Conservation (phyloP, 2,888 invertebrate genomes). For the Tromatobia lineatoria region DNA sequence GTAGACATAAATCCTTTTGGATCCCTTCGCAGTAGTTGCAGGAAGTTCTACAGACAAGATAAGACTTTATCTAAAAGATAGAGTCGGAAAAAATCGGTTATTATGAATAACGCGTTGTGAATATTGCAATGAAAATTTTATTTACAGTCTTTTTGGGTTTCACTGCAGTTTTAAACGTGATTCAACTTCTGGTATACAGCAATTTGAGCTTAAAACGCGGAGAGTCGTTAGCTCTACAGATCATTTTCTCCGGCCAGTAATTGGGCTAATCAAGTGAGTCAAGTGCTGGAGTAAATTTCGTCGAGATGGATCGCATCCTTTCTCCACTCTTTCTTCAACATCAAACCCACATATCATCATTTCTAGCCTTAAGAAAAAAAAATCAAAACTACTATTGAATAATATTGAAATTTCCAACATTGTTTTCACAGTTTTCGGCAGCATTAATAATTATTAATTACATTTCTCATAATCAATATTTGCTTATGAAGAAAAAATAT, state of each 20-base stretch:
- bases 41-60: slow-evolving; percentile 6
- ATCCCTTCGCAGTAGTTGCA: not conserved
- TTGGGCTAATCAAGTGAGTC: slow-evolving; percentile 24
- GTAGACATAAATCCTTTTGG: not conserved
- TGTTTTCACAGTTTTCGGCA: too few relatives aligned
- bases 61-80: slow-evolving; percentile 14
- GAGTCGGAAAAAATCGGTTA: not conserved
- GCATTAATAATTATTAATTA: too few relatives aligned
- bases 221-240: not conserved
- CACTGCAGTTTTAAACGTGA: not conserved
- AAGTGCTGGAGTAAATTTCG: slow-evolving; percentile 27
- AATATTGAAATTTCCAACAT: not conserved
- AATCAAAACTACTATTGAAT: not conserved
- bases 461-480: too few relatives aligned
- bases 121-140: not conserved
- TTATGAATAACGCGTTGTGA: not conserved
- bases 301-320: slow-evolving; percentile 7
- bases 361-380: not conserved
- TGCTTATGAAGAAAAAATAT: too few relatives aligned
- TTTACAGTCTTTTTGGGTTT: not conserved
- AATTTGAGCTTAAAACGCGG: not conserved
- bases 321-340: slow-evolving; percentile 13
- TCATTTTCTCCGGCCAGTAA: slow-evolving; percentile 7
- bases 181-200: not conserved
- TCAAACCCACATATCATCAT: not conserved